A percentile compares a stretch with the other conserved stretches of the same genome.
Evolutionary conservation across 2,888 invertebrate species (phyloP).

Genomic region (Eurois occulta): DNA sequence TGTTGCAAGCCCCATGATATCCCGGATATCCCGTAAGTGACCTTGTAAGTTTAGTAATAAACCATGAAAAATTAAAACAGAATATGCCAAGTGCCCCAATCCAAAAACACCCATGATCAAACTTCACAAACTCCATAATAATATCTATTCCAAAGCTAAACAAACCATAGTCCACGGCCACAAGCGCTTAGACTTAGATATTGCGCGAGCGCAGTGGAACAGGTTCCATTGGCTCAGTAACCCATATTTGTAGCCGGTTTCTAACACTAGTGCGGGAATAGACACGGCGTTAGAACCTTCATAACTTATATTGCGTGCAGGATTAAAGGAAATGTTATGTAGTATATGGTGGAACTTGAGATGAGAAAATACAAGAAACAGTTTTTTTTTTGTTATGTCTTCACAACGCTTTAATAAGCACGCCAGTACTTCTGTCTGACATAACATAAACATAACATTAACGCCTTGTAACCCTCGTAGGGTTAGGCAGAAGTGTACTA

Average conservation of each 20-base stretch:
- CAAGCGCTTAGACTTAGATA: constrained; percentile 41
- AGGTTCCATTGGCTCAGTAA: constrained; percentile 60
- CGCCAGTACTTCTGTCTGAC: background rate
- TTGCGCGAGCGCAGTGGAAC: constrained; percentile 57
- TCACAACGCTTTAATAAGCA: background rate
- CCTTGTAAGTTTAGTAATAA: too few species aligned
- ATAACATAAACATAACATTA: too few species aligned
- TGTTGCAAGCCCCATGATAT: too few species aligned
- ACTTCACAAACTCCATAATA: background rate
- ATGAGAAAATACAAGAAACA: background rate
- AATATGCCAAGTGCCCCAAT: too few species aligned
- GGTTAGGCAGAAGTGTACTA: too few species aligned
- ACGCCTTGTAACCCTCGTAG: too few species aligned
- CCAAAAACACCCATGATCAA: background rate
- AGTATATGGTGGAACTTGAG: constrained; percentile 2
- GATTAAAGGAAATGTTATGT: constrained; percentile 11
- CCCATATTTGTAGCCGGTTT: constrained; percentile 63
- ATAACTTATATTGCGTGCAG: constrained; percentile 18
- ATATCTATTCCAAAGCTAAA: background rate
- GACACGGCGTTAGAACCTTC: constrained; percentile 39
- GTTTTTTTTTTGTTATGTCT: background rate
- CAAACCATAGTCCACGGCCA: constrained; percentile 61
- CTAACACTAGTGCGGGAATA: constrained; percentile 35
- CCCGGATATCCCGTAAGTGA: too few species aligned
- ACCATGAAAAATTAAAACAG: too few species aligned